phyloP scores from a whole-genome alignment of 2,888 invertebrate genomes.

The Neoitamus cyanurus region DNA sequence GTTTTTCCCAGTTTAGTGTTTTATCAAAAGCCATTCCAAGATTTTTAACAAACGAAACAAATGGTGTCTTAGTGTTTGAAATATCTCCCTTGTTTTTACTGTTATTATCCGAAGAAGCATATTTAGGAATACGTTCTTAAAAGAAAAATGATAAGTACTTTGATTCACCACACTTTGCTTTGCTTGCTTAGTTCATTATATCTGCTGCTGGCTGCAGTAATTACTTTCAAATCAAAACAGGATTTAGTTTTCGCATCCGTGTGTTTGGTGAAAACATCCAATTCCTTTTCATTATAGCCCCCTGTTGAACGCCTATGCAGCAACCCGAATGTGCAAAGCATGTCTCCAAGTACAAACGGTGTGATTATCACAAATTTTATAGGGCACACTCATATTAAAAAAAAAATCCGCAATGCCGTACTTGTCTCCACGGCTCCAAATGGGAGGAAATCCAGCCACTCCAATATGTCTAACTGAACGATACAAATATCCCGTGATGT shows the following conservation, averaged over 20 bases:
- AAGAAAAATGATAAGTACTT: too few species aligned
- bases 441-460: not conserved
- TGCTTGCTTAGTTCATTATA: too few species aligned
- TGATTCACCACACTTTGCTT: too few species aligned
- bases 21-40: too few species aligned
- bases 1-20: too few species aligned
- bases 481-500: not conserved
- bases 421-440: not conserved
- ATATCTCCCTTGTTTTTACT: too few species aligned
- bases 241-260: not conserved
- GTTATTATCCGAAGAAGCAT: too few species aligned
- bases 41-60: too few species aligned
- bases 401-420: constrained; percentile 5
- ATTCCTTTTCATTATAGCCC: not conserved
- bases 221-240: too few species aligned
- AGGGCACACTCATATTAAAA: not conserved
- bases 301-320: not conserved
- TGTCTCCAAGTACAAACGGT: not conserved
- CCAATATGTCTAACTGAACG: not conserved
- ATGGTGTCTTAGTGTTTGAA: too few species aligned
- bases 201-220: too few species aligned
- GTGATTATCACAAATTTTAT: not conserved
- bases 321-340: not conserved
- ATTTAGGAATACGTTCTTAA: too few species aligned
- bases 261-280: not conserved